Evolutionary conservation across 2,113 vertebrate genomes (phyloP).

Genomic region (Esox niger): DNA sequence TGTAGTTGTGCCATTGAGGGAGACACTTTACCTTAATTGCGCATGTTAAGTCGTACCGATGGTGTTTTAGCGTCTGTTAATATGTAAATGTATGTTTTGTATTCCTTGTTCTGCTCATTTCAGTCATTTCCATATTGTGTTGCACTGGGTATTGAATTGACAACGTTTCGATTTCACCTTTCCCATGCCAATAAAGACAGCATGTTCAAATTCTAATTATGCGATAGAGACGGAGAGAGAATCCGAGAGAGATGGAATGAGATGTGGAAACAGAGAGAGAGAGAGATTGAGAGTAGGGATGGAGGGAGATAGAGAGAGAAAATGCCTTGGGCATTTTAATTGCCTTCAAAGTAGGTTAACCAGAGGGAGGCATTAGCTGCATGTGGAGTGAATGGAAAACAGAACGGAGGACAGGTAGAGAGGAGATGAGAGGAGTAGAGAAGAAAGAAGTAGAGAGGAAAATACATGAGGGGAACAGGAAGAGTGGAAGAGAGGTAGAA

Average conservation of each 20-base stretch:
- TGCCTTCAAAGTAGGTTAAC: constrained; percentile 50
- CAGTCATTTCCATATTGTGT: no score
- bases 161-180: no score
- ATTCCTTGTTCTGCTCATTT: no score
- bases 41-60: no score
- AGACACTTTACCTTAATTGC: no score
- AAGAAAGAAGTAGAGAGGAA: background rate
- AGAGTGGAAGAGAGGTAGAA: background rate
- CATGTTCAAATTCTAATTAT: no score
- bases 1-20: no score
- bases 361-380: constrained; percentile 34
- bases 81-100: no score
- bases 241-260: background rate
- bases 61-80: no score
- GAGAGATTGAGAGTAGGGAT: background rate
- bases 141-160: no score
- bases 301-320: constrained; percentile 11
- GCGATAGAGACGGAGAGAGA: background rate
- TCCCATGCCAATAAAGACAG: background rate
- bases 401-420: background rate
- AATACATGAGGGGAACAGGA: background rate
- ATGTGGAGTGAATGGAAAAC: constrained; percentile 26
- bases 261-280: constrained; percentile 3
- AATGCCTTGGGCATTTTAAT: constrained; percentile 31
- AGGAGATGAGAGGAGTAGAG: background rate